Percentiles rank a stretch among this genome's conserved stretches.
phyloP scores from a whole-genome alignment of 2,113 vertebrate genomes.

The Halcyon malimbica region DNA sequence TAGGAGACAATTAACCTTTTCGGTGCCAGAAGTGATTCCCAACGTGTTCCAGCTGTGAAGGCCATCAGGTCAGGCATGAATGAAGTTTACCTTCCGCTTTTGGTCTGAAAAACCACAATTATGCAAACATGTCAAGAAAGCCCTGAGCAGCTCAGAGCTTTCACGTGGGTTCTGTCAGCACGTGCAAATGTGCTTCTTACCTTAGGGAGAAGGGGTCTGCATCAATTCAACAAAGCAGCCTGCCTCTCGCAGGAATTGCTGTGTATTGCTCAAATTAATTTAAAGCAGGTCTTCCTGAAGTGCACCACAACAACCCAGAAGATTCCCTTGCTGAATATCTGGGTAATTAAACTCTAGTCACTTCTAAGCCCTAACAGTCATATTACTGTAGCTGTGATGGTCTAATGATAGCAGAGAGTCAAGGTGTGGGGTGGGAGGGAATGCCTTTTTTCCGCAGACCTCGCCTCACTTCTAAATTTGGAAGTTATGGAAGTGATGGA shows the following conservation, averaged over 20 bases:
- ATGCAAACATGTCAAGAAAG: slow-evolving; percentile 63
- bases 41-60: slow-evolving; percentile 77
- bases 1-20: slow-evolving; percentile 84
- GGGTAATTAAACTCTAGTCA: slow-evolving; percentile 7
- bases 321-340: not conserved
- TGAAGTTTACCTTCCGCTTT: slow-evolving; percentile 76
- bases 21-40: slow-evolving; percentile 75
- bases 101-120: slow-evolving; percentile 65
- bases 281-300: not conserved
- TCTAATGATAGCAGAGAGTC: not conserved
- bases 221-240: not conserved
- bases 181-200: not conserved
- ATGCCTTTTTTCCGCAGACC: not conserved
- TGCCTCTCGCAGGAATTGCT: not conserved
- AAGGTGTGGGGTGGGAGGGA: not conserved
- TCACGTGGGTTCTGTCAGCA: not conserved
- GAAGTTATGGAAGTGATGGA: not conserved
- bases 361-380: not conserved
- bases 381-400: not conserved
- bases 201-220: not conserved
- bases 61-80: slow-evolving; percentile 74
- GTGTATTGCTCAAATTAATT: not conserved
- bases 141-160: slow-evolving; percentile 55
- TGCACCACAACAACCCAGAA: not conserved
- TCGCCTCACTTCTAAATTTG: slow-evolving; percentile 35